Evolutionary conservation across 2,797 vertebrate species (phyloP).

Genomic region (Sylvilagus floridanus): DNA sequence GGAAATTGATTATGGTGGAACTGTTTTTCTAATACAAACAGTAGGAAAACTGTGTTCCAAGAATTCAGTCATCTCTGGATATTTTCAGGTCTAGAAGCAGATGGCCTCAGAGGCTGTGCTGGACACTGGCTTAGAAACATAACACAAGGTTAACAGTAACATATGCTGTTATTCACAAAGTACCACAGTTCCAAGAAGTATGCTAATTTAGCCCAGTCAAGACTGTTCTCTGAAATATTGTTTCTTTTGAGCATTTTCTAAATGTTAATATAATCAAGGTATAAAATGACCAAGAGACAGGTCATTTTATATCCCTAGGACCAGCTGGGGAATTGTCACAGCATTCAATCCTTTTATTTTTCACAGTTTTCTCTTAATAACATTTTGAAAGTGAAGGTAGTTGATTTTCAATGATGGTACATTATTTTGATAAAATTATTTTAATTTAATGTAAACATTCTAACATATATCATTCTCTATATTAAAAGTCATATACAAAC

Average conservation of each 20-base stretch:
- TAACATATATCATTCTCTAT: conserved; percentile 2
- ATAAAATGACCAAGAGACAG: conserved; percentile 48
- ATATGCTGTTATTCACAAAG: neutral
- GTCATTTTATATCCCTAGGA: conserved; percentile 35
- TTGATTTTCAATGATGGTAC: neutral
- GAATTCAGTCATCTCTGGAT: conserved; percentile 41
- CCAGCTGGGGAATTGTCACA: neutral
- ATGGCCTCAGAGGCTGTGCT: conserved; percentile 36
- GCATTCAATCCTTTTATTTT: neutral
- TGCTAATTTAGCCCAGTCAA: conserved; percentile 9
- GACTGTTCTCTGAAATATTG: conserved; percentile 28
- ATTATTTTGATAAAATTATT: conserved; percentile 45
- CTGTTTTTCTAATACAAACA: conserved; percentile 56
- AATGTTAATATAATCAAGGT: conserved; percentile 56
- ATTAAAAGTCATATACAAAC: neutral
- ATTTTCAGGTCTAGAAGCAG: conserved; percentile 70
- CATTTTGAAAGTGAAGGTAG: neutral
- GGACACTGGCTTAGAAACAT: conserved; percentile 50
- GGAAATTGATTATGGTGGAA: neutral
- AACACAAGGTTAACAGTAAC: conserved; percentile 16
- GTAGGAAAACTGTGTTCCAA: neutral
- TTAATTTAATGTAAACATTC: neutral
- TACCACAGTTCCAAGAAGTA: conserved; percentile 29
- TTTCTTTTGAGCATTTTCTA: conserved; percentile 51
- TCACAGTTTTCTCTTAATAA: neutral